Conservation (phyloP, 2,888 invertebrate genomes). For the Mythimna ferrago region DNA sequence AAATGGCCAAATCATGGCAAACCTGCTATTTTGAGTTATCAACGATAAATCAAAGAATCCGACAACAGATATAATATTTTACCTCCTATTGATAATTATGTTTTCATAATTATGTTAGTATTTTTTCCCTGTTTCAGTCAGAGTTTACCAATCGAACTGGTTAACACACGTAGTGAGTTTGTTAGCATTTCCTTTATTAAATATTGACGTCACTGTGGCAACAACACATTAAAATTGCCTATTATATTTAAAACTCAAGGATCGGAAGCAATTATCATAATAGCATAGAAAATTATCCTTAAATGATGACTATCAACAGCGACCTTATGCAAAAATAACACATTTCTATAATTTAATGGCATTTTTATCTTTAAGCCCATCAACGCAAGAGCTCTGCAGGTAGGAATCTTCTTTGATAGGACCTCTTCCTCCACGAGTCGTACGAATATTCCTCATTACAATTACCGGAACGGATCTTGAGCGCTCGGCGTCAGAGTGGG, state of each 20-base stretch:
- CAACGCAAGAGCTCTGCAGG: constrained; percentile 3
- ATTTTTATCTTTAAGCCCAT: constrained; percentile 32
- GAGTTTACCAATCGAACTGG: not conserved
- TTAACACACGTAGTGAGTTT: not conserved
- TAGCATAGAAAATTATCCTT: constrained; percentile 33
- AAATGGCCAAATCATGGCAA: no score
- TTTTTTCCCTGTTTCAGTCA: not conserved
- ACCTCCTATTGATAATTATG: no score
- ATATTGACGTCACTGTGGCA: not conserved
- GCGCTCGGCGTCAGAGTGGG: no score
- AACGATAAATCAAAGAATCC: no score
- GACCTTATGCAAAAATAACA: constrained; percentile 35
- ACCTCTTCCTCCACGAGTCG: no score
- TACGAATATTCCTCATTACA: no score
- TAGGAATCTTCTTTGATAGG: constrained; percentile 9
- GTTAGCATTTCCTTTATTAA: constrained; percentile 9
- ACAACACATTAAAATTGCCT: constrained; percentile 3
- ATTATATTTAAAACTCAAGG: constrained; percentile 24
- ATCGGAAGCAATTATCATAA: constrained; percentile 31
- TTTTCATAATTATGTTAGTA: no score
- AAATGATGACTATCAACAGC: constrained; percentile 36
- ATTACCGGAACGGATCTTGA: no score
- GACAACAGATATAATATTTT: no score
- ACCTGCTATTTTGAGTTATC: no score
- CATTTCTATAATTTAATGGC: constrained; percentile 25